Evolutionary conservation across 2,113 vertebrate species (phyloP).

Genomic region (Oreochromis spilurus): DNA sequence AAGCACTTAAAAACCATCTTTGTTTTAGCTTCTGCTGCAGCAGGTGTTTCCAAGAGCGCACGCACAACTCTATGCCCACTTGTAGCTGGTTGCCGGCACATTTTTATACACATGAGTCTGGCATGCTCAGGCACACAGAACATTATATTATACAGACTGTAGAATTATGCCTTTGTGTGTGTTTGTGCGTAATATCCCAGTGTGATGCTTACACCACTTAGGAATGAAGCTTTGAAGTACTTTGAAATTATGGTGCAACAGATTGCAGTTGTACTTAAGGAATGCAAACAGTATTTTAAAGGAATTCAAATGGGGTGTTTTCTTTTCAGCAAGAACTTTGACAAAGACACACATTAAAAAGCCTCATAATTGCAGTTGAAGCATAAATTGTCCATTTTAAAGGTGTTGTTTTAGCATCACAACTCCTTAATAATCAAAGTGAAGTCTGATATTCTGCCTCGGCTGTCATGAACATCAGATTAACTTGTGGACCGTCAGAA

Average conservation of each 20-base stretch:
- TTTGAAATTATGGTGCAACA: neutral
- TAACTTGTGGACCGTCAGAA: conserved; percentile 34
- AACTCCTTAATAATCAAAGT: conserved; percentile 3
- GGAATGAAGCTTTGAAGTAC: neutral
- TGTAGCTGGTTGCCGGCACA: neutral
- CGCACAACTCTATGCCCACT: neutral
- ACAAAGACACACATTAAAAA: neutral
- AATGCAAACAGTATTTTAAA: neutral
- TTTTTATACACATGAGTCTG: neutral
- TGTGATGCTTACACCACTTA: neutral
- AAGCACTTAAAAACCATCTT: neutral
- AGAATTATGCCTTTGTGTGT: neutral
- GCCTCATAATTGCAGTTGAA: neutral
- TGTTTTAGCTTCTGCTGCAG: neutral
- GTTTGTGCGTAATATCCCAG: neutral
- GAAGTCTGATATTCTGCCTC: conserved; percentile 2
- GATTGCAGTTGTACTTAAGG: neutral
- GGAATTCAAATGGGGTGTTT: neutral
- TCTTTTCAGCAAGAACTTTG: neutral
- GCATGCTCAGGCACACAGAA: neutral
- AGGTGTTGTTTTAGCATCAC: neutral
- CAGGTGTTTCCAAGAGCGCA: neutral
- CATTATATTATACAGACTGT: neutral
- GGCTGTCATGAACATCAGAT: conserved; percentile 42
- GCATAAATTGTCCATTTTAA: neutral